Conservation (phyloP, 1,140 invertebrate species). For the Drosophila triauraria region DNA sequence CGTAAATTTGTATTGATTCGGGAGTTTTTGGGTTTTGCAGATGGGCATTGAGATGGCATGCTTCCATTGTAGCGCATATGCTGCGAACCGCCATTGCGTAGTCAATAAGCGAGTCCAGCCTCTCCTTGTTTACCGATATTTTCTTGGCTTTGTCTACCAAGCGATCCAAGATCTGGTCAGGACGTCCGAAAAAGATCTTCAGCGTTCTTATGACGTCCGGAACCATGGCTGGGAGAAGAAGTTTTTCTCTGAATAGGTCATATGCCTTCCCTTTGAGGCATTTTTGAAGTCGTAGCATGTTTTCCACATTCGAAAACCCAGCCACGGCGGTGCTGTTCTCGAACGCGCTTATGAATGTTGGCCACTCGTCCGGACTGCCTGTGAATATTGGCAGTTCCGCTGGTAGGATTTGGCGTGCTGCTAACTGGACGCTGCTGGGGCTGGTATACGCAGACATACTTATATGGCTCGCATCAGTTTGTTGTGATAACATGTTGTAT, state of each 20-base stretch:
- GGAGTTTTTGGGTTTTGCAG: neutral
- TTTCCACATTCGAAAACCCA: neutral
- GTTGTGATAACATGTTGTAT: neutral
- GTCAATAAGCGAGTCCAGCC: neutral
- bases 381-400: neutral
- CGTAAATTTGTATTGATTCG: no score
- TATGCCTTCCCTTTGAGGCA: neutral
- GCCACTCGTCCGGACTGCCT: slow-evolving; percentile 8
- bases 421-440: neutral
- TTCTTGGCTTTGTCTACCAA: neutral
- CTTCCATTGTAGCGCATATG: neutral
- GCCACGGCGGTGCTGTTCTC: neutral
- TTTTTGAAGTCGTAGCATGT: slow-evolving; percentile 14
- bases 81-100: neutral
- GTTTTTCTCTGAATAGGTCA: neutral
- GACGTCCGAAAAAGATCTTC: neutral
- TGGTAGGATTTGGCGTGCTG: slow-evolving; percentile 2
- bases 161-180: neutral
- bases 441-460: neutral
- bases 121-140: neutral
- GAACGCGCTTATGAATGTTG: slow-evolving; percentile 1
- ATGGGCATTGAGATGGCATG: no score
- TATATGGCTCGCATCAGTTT: neutral
- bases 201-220: neutral
- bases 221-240: neutral